These are phyloP conservation scores for Donacobius atricapilla DNA, from an alignment of 2,113 vertebrate genomes.

Conservation along the genomic window DNA sequence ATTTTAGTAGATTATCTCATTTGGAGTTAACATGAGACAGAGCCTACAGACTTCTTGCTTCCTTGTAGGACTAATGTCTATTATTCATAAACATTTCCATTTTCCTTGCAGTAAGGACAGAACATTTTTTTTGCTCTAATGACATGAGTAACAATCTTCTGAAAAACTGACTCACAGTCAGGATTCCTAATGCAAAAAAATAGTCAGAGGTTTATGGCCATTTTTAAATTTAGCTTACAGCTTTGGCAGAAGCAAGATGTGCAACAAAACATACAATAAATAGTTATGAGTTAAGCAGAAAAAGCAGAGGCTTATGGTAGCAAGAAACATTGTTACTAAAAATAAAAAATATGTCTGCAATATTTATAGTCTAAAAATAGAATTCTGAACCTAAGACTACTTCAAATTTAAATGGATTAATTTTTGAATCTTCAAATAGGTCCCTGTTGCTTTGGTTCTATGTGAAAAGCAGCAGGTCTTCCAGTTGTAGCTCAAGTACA, in stretches of 20 bases:
- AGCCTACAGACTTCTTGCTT: background rate
- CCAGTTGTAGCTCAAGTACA: background rate
- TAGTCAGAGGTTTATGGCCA: background rate
- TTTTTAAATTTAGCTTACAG: background rate
- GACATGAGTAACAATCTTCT: background rate
- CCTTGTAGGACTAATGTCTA: background rate
- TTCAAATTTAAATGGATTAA: background rate
- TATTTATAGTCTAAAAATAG: background rate
- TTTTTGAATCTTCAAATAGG: background rate
- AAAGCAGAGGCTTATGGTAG: background rate
- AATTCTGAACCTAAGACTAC: background rate
- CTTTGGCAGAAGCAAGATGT: background rate
- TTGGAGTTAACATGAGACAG: constrained; percentile 6
- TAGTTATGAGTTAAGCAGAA: background rate
- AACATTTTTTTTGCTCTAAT: background rate
- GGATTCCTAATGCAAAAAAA: background rate
- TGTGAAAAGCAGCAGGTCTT: background rate
- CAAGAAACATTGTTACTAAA: background rate
- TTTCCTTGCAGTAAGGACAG: background rate
- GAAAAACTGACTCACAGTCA: background rate
- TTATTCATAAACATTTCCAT: constrained; percentile 15
- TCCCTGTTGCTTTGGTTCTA: background rate
- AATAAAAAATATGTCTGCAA: background rate
- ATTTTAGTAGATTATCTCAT: constrained; percentile 42
- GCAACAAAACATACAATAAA: background rate